Percentiles rank a stretch among this genome's conserved stretches.
phyloP scores from a whole-genome alignment of 2,888 invertebrate species.

The Pristionchus mayeri region DNA sequence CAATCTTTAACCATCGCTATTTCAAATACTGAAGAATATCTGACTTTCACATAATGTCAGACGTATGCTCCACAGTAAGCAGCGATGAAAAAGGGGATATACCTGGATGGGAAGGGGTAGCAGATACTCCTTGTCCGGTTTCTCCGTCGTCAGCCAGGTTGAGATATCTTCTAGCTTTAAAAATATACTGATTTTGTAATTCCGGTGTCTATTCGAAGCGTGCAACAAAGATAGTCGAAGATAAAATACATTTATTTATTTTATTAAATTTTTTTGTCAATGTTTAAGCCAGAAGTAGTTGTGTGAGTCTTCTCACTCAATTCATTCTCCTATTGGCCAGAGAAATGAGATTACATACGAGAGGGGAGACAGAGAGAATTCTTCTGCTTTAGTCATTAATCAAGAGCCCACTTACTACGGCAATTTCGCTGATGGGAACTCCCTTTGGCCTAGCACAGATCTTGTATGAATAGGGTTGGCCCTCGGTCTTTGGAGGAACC shows the following conservation, averaged over 20 bases:
- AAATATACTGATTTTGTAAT: neutral
- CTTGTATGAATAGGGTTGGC: conserved; percentile 56
- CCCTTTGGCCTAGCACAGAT: conserved; percentile 65
- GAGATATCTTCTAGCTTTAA: conserved; percentile 67
- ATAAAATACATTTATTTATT: neutral
- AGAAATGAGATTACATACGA: no score
- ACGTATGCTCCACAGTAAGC: no score
- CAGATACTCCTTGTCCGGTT: conserved; percentile 66
- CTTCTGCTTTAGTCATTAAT: no score
- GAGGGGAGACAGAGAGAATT: no score
- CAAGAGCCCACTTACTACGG: conserved; percentile 56
- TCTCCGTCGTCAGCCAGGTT: conserved; percentile 69
- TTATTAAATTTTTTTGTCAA: neutral
- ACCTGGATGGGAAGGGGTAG: conserved; percentile 64
- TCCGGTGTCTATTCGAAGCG: neutral
- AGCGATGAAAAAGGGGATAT: no score
- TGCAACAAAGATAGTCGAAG: neutral
- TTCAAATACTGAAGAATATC: no score
- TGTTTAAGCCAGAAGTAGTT: neutral
- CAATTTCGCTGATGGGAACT: conserved; percentile 52
- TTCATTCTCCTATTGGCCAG: no score
- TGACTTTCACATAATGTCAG: no score
- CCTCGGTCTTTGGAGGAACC: conserved; percentile 58
- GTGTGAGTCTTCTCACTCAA: neutral
- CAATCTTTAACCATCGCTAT: no score